phyloP scores from a whole-genome alignment of 2,113 vertebrate species.

The Nanorana parkeri region DNA sequence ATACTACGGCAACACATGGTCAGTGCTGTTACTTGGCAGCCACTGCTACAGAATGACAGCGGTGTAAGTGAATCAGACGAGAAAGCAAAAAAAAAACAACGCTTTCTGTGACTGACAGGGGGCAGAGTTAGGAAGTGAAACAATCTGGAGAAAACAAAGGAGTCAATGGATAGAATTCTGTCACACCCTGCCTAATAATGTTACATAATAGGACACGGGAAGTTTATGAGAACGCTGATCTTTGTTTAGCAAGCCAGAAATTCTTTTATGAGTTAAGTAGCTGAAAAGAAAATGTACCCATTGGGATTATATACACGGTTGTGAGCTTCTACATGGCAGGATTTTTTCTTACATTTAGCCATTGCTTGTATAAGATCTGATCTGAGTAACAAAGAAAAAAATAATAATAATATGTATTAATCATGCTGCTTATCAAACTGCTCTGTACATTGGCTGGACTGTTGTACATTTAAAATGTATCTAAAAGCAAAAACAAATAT shows the following conservation, averaged over 20 bases:
- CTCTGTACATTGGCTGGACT: no score
- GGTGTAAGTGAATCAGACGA: neutral
- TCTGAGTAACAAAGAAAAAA: no score
- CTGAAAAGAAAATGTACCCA: neutral
- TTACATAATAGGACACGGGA: slow-evolving; percentile 50
- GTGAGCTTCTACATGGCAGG: no score
- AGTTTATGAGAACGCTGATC: slow-evolving; percentile 49
- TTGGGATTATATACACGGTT: neutral
- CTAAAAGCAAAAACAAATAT: no score
- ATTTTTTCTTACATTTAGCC: no score
- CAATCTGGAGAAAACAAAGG: slow-evolving; percentile 68
- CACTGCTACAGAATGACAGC: neutral
- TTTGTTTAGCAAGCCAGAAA: neutral
- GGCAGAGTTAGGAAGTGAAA: slow-evolving; percentile 67
- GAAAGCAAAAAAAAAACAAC: neutral
- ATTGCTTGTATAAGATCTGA: no score
- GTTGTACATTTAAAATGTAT: no score
- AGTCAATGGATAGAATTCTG: slow-evolving; percentile 66
- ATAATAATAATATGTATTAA: no score
- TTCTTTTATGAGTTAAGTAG: neutral
- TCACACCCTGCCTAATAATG: slow-evolving; percentile 67
- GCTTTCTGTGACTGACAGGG: slow-evolving; percentile 52
- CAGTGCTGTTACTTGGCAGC: neutral
- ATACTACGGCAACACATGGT: neutral
- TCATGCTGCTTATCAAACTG: no score